phyloP scores from a whole-genome alignment of 1,140 invertebrate species.

The Lepidotrigona ventralis region DNA sequence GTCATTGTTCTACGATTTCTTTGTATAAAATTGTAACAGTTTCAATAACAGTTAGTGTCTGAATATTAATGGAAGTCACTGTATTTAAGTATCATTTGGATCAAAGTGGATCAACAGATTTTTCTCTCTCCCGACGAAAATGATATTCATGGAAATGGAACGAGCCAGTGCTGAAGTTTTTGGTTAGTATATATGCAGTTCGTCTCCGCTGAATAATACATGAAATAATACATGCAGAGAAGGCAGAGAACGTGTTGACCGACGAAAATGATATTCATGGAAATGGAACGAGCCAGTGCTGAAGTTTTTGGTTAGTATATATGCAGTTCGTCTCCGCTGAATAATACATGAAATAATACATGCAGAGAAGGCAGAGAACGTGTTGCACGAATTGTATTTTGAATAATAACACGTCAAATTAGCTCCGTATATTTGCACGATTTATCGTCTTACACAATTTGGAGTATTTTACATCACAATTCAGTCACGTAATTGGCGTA shows the following conservation, averaged over 20 bases:
- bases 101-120: neutral
- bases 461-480: neutral
- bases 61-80: too few species aligned
- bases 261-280: constrained; percentile 22
- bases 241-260: neutral
- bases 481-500: neutral
- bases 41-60: too few species aligned
- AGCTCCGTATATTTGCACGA: neutral
- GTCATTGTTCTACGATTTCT: too few species aligned
- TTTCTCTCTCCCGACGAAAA: constrained; percentile 6
- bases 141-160: constrained; percentile 21
- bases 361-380: neutral
- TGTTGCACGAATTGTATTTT: constrained; percentile 16
- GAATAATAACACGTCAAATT: constrained; percentile 31
- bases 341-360: constrained; percentile 32
- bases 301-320: neutral
- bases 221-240: constrained; percentile 11
- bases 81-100: neutral
- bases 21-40: too few species aligned
- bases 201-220: constrained; percentile 22
- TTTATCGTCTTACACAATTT: neutral
- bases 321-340: neutral
- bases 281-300: constrained; percentile 8
- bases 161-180: constrained; percentile 21
- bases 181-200: neutral